Conservation (phyloP, 2,888 invertebrate species). For the Scaptodrosophila latifasciaeformis region DNA sequence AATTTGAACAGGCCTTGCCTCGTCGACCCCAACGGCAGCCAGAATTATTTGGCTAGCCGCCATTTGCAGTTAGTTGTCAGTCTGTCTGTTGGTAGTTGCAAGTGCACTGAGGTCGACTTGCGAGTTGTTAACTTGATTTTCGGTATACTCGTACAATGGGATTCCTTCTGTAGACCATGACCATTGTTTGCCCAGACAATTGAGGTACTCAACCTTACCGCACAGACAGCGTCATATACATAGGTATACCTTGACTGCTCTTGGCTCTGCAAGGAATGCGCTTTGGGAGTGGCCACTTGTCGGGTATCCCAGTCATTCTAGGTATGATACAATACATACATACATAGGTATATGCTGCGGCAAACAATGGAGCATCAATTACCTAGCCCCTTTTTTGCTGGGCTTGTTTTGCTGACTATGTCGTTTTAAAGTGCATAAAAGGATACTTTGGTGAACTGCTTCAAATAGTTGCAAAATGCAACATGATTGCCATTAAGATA, state of each 20-base stretch:
- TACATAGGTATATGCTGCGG: not conserved
- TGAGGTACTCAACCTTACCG: conserved; percentile 4
- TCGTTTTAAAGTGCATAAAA: not conserved
- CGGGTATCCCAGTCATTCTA: not conserved
- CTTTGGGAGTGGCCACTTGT: conserved; percentile 22
- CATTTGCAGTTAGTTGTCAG: no score
- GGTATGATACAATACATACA: not conserved
- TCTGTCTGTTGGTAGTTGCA: no score
- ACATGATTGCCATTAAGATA: conserved; percentile 18
- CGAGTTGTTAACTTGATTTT: conserved; percentile 18
- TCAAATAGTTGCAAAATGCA: conserved; percentile 1
- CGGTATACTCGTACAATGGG: not conserved
- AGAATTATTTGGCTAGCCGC: no score
- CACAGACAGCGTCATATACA: not conserved
- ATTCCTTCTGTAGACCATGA: no score
- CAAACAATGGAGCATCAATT: conserved; percentile 41
- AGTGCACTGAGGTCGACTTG: conserved; percentile 1
- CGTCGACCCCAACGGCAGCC: no score
- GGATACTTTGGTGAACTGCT: conserved; percentile 5
- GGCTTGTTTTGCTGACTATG: not conserved
- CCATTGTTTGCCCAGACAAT: conserved; percentile 44
- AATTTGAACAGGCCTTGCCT: not conserved
- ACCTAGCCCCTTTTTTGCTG: conserved; percentile 27
- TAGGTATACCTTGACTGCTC: not conserved
- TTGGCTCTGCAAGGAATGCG: conserved; percentile 30